phyloP scores from a whole-genome alignment of 2,113 vertebrate species.

The Sapayoa aenigma region DNA sequence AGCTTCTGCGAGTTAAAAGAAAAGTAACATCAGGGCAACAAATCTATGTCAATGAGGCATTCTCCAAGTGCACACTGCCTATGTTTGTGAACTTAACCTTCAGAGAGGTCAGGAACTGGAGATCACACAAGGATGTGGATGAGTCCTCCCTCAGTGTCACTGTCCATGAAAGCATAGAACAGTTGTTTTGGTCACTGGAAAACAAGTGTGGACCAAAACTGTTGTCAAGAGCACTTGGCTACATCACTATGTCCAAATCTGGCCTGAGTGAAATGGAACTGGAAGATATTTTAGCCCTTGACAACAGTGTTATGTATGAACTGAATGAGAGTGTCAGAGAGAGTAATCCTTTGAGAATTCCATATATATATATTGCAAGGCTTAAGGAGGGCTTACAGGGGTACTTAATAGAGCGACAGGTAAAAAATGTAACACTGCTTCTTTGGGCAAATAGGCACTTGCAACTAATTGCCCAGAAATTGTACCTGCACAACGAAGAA shows the following conservation, averaged over 20 bases:
- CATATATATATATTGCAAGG: conserved; percentile 89
- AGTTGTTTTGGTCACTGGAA: conserved; percentile 93
- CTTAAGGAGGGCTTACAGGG: conserved; percentile 94
- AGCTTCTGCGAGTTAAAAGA: conserved; percentile 89
- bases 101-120: conserved; percentile 91
- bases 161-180: conserved; percentile 96
- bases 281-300: conserved; percentile 94
- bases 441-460: conserved; percentile 98
- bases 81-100: conserved; percentile 99
- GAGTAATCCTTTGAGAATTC: conserved; percentile 87
- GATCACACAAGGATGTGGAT: conserved; percentile 96
- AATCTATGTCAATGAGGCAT: conserved; percentile 96
- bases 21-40: conserved; percentile 99
- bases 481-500: conserved; percentile 90
- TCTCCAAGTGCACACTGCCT: conserved; percentile 94
- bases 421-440: conserved; percentile 89
- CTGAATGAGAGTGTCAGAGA: conserved; percentile 81
- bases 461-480: conserved; percentile 94
- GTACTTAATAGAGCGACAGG: conserved; percentile 92
- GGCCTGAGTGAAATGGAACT: conserved; percentile 95
- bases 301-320: conserved; percentile 91
- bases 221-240: conserved; percentile 91
- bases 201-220: conserved; percentile 88
- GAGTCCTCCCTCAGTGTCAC: conserved; percentile 92
- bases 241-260: conserved; percentile 94